A percentile compares a stretch with the other conserved stretches of the same genome.
phyloP scores from a whole-genome alignment of 2,797 vertebrate genomes.

The Pachyuromys duprasi region DNA sequence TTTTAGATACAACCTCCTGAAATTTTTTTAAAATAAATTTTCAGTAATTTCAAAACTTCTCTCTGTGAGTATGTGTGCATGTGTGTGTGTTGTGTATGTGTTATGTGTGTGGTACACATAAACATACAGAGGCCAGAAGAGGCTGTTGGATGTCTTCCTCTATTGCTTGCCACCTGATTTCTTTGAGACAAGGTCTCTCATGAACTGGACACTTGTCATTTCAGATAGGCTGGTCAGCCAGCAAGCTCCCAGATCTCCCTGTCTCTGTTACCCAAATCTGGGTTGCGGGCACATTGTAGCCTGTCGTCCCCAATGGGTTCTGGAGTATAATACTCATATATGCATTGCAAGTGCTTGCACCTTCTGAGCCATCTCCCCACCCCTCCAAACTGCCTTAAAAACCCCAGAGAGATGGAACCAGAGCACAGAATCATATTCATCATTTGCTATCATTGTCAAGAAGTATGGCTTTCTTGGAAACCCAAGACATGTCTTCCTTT shows the following conservation, averaged over 20 bases:
- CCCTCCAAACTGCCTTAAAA: not conserved
- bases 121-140: not conserved
- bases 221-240: not conserved
- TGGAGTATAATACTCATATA: not conserved
- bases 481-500: not conserved
- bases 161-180: not conserved
- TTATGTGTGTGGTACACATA: not conserved
- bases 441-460: not conserved
- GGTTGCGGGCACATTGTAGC: not conserved
- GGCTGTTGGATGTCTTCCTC: not conserved
- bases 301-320: not conserved
- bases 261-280: not conserved
- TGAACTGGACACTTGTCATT: not conserved
- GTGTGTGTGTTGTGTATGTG: not conserved
- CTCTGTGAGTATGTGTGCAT: not conserved
- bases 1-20: not conserved
- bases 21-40: not conserved
- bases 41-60: not conserved
- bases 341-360: not conserved
- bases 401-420: not conserved
- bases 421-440: not conserved
- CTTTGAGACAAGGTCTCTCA: not conserved
- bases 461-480: not conserved
- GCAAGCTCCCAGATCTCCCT: not conserved
- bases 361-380: not conserved